These are phyloP conservation scores for Brachionus sp. DNA, from an alignment of 1,140 invertebrate species.

Conservation along the genomic window DNA sequence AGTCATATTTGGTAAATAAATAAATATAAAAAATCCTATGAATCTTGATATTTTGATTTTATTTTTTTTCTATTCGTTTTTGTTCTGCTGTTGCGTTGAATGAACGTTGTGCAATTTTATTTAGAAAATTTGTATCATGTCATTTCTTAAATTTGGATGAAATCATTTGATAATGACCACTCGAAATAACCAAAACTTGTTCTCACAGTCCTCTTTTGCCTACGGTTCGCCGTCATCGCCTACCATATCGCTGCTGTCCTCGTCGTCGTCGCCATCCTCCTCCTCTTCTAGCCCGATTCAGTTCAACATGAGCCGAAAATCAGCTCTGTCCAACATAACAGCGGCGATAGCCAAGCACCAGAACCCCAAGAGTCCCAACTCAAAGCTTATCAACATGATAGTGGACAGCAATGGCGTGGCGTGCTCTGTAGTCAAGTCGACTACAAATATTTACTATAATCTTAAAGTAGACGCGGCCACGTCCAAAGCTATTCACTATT, in stretches of 20 bases:
- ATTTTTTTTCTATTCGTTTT: neutral
- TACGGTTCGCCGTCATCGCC: constrained; percentile 30
- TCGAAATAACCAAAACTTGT: neutral
- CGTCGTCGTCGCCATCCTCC: neutral
- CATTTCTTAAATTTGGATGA: neutral
- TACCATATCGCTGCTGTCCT: neutral
- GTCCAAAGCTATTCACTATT: constrained; percentile 27
- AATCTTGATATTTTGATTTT: neutral
- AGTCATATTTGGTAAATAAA: neutral
- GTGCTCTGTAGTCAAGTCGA: constrained; percentile 21
- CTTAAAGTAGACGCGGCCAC: constrained; percentile 19
- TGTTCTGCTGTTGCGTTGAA: neutral
- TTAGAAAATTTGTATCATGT: neutral
- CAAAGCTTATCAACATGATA: constrained; percentile 13
- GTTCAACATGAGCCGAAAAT: constrained; percentile 29
- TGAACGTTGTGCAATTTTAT: neutral
- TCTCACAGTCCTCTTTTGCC: constrained; percentile 17
- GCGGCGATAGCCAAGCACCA: constrained; percentile 14
- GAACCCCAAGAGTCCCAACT: neutral
- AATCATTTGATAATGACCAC: neutral
- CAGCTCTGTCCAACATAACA: constrained; percentile 23
- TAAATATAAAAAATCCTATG: neutral
- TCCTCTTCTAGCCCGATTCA: neutral
- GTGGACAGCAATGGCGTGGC: constrained; percentile 36
- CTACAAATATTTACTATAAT: constrained; percentile 43